Evolutionary conservation across 2,888 invertebrate species (phyloP), one percentile per base, ranked within the genome.

Genomic region (Epistrophe eligans): DNA sequence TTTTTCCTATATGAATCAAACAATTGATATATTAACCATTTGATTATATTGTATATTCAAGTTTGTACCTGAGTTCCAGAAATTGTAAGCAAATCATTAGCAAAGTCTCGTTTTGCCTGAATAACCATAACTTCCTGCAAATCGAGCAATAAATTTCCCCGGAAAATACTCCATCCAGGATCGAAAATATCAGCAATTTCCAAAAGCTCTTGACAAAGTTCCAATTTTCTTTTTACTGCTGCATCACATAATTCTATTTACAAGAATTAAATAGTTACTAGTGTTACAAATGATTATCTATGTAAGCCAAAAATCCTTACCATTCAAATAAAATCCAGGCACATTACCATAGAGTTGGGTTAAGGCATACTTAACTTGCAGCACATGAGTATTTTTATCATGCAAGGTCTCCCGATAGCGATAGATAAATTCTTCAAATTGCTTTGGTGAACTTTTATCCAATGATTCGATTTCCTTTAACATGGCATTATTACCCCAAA

Each of bases 311-410:
- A n/a, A n/a, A n/a, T n/a, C n/a, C n/a, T n/a, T n/a, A 95, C 95
- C 95, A 90, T 93, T 90, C 89, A 95, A 92, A 43, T 90, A 90
- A 89, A 94, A 95, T 89, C 95, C 95, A 77, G 94, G 93, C 8
- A 93, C 92, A 91, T 94, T 95, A 81, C 96, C 96, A 90, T 96
- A 96, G 88, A 96, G 94, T 91, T 96, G 96, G 64, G 95, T 93
- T 45, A 96, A 92, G 4, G 95, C 95, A 90, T 96, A 94, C 90
- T 96, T 96, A 1, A 95, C 95, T 90, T 95, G 95, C 19, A 96
- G 91, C 0, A 95, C 93, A 89, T 96, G 94, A 89, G 95, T 95
- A 89, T 96, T 96, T 52, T 93, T 94, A 1, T 95, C 94, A 91
- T 96, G 96, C 74, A 96, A 91, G 8, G 95, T 94, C 74, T 94